These are phyloP conservation scores for Eriocheir sinensis DNA, from an alignment of 1,140 invertebrate genomes.

Conservation along the genomic window DNA sequence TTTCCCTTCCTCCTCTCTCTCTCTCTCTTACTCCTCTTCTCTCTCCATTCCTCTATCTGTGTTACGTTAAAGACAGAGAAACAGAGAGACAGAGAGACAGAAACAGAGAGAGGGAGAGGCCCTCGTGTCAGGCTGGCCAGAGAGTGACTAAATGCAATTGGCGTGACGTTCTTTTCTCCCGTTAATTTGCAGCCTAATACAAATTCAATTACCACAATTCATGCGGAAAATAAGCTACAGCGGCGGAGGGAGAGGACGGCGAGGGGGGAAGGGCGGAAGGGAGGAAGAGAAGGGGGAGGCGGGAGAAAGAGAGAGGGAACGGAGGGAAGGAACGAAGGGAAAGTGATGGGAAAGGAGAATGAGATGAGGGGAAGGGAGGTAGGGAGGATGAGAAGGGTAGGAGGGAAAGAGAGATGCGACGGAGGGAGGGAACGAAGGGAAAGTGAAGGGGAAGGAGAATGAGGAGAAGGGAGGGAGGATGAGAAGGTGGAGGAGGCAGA, in stretches of 20 bases:
- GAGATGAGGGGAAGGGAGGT: neutral
- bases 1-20: neutral
- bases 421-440: slow-evolving; percentile 16
- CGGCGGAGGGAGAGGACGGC: slow-evolving; percentile 33
- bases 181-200: slow-evolving; percentile 78
- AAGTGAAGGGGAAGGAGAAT: neutral
- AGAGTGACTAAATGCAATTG: slow-evolving; percentile 76
- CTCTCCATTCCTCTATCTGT: neutral
- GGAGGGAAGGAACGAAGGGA: neutral
- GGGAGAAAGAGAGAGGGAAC: neutral
- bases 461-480: slow-evolving; percentile 43
- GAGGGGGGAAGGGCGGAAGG: neutral
- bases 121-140: neutral
- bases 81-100: slow-evolving; percentile 40
- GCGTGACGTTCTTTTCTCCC: slow-evolving; percentile 75
- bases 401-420: slow-evolving; percentile 47
- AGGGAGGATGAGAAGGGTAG: neutral
- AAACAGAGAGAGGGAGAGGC: slow-evolving; percentile 39
- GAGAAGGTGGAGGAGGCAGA: slow-evolving; percentile 30
- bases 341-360: neutral
- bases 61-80: neutral
- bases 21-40: neutral
- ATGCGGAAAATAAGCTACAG: slow-evolving; percentile 76
- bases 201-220: slow-evolving; percentile 78
- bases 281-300: neutral